Evolutionary conservation across 92 coral and sea anemone genomes (phyloP).

Genomic region (Actinostola sp.): DNA sequence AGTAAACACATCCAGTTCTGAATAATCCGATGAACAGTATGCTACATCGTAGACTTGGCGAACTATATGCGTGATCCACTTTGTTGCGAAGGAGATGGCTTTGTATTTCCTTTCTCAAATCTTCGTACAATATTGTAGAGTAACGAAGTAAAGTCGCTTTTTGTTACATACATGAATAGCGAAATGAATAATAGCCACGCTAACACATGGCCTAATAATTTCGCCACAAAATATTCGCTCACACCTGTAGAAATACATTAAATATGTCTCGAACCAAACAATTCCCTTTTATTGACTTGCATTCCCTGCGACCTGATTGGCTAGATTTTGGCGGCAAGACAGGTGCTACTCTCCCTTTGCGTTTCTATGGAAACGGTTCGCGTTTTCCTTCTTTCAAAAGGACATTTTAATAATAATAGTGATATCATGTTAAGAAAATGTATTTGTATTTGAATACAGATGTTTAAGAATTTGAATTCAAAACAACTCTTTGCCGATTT

Average conservation of each 20-base stretch:
- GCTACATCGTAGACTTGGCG: background rate
- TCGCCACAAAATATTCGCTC: conserved; percentile 27
- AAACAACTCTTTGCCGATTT: too few species aligned
- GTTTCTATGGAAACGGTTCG: conserved; percentile 58
- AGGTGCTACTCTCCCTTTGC: conserved; percentile 68
- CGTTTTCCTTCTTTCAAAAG: conserved; percentile 35
- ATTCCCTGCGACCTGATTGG: conserved; percentile 68
- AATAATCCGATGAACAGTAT: conserved; percentile 11
- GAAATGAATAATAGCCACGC: conserved; percentile 15
- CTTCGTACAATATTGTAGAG: background rate
- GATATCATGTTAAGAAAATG: conserved; percentile 18
- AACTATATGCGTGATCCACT: conserved; percentile 1
- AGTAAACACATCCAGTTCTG: conserved; percentile 31
- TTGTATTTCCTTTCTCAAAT: background rate
- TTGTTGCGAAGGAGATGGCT: background rate
- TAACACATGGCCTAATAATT: conserved; percentile 32
- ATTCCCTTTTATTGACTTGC: conserved; percentile 33
- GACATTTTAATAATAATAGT: conserved; percentile 27
- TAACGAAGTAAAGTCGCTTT: conserved; percentile 13
- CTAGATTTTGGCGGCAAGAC: conserved; percentile 42
- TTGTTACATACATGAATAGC: conserved; percentile 4
- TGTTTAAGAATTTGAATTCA: too few species aligned
- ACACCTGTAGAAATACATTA: conserved; percentile 50
- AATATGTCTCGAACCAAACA: conserved; percentile 51
- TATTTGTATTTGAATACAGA: background rate